Conservation (phyloP, 1,140 invertebrate genomes). For the Hypothenemus hampei region DNA sequence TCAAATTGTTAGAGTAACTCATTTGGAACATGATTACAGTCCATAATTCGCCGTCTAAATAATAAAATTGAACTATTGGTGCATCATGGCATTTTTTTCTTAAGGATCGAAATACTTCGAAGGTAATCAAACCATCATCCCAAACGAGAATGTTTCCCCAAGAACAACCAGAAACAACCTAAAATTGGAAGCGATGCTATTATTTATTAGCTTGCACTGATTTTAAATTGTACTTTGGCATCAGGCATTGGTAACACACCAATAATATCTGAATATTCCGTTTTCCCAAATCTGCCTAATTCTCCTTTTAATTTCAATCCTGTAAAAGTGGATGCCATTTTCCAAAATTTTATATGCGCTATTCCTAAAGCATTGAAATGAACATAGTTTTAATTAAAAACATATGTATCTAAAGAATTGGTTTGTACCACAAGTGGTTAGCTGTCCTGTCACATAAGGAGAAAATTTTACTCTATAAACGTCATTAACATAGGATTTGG, state of each 20-base stretch:
- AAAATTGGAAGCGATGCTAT: constrained; percentile 6
- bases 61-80: constrained; percentile 69
- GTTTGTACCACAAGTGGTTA: constrained; percentile 65
- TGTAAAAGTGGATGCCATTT: constrained; percentile 84
- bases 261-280: constrained; percentile 82
- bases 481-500: constrained; percentile 74
- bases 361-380: constrained; percentile 45
- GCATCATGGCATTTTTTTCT: constrained; percentile 68
- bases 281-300: constrained; percentile 82
- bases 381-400: not conserved
- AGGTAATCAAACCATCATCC: constrained; percentile 80
- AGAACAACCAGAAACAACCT: constrained; percentile 76
- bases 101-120: constrained; percentile 67
- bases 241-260: constrained; percentile 79
- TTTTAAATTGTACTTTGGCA: constrained; percentile 60
- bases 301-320: constrained; percentile 83
- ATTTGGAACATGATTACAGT: constrained; percentile 40
- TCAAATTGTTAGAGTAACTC: not conserved
- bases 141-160: constrained; percentile 89
- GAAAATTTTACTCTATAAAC: constrained; percentile 78
- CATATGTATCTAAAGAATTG: not conserved
- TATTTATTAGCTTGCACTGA: not conserved
- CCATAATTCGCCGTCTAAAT: constrained; percentile 58
- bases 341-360: constrained; percentile 89
- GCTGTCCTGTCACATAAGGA: constrained; percentile 64